Evolutionary conservation across 1,140 invertebrate genomes (phyloP), one percentile per base, ranked within the genome.

Genomic region (Liolophura sinensis): DNA sequence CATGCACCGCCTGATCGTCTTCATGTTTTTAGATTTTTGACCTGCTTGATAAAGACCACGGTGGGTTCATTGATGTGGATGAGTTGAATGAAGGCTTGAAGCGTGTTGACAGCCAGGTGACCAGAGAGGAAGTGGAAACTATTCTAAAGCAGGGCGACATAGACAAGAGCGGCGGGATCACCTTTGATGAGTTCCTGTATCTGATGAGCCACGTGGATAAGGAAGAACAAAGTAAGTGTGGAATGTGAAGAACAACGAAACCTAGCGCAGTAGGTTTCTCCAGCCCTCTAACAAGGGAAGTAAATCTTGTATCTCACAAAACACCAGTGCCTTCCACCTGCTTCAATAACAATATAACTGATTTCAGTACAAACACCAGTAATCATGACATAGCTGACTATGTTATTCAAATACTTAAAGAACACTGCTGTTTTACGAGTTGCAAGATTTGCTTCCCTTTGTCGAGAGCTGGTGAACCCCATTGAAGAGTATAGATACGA

Each of bases 141-240:
- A 73, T 80, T 9, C 69, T 83, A 20, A 77, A 74, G 52, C 75
- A 77, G 25, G 71, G 80, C 11, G 82, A 84, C 55, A 78, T 81
- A 40, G 79, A 81, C 65, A 79, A 79, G 20, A 80, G 81, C 54
- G 72, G 73, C 0, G 76, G 78, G 62, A 84, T 83, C 48, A 74
- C 76, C 62, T 83, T 83, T 62, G 79, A 82, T 58, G 81, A 78
- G 52, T 76, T 78, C 52, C 62, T 74, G 24, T 60, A 62, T 22
- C 70, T 73, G 46, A 76, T 78, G 73, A 72, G 71, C n/a, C 56
- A 65, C 24, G 49, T 60, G 55, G 70, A 58, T 31, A 70, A 67
- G 15, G 58, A 69, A 24, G n/a, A 60, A 1, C 48, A 31, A 15
- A 60, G 65, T n/a, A 55, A 49, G 14, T 18, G 6, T 47, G n/a